phyloP scores from a whole-genome alignment of 2,797 vertebrate genomes.

The Crenuchus spilurus region DNA sequence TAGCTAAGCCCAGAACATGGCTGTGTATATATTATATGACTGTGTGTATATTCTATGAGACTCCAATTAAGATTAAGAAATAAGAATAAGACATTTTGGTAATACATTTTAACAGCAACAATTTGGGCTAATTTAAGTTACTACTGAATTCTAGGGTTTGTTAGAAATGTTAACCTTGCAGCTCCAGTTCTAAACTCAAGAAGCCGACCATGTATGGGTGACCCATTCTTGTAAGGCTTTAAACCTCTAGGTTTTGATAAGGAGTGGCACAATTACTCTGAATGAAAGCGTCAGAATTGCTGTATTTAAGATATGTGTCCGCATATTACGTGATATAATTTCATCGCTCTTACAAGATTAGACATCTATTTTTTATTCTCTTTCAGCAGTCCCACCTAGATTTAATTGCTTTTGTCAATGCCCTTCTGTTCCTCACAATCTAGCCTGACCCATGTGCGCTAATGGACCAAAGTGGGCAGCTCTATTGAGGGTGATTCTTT shows the following conservation, averaged over 20 bases:
- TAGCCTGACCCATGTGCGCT: background rate
- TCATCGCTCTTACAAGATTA: background rate
- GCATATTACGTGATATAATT: constrained; percentile 4
- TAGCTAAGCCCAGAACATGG: no score
- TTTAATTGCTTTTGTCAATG: constrained; percentile 17
- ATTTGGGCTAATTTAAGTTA: no score
- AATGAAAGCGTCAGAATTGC: background rate
- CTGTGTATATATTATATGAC: no score
- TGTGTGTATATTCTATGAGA: no score
- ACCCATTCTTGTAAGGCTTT: no score
- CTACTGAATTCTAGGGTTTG: no score
- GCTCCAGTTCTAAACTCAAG: no score
- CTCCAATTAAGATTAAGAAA: no score
- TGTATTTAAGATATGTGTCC: background rate
- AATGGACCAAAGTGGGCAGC: constrained; percentile 24
- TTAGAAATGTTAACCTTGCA: no score
- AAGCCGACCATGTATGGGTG: no score
- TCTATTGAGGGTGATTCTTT: constrained; percentile 33
- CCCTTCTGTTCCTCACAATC: constrained; percentile 14
- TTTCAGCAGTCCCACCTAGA: constrained; percentile 18
- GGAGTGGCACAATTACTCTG: constrained; percentile 4
- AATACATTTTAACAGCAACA: no score
- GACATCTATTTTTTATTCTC: background rate
- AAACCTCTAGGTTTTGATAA: constrained; percentile 9
- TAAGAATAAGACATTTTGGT: no score